Evolutionary conservation across 2,113 vertebrate genomes (phyloP).

Genomic region (Chloebia gouldiae): DNA sequence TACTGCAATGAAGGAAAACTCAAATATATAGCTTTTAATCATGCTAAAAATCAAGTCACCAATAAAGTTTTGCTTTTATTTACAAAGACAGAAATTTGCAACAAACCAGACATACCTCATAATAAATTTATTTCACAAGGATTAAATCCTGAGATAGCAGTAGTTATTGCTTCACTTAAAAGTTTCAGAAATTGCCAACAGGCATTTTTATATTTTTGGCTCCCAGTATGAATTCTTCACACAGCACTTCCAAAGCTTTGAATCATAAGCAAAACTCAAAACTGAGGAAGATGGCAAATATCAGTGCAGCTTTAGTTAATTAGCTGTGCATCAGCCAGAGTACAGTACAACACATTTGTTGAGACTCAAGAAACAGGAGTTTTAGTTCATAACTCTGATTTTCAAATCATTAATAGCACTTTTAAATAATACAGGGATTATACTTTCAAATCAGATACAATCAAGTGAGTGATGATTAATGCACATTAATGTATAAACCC

Average conservation of each 20-base stretch:
- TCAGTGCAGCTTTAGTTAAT: slow-evolving; percentile 6
- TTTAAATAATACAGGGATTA: neutral
- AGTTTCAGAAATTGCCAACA: neutral
- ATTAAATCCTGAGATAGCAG: slow-evolving; percentile 42
- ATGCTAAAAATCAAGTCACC: slow-evolving; percentile 16
- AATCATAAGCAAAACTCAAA: neutral
- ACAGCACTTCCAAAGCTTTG: neutral
- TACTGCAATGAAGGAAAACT: neutral
- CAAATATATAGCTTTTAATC: neutral
- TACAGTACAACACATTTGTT: neutral
- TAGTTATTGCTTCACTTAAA: slow-evolving; percentile 10
- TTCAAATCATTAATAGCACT: neutral
- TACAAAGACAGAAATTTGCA: slow-evolving; percentile 52
- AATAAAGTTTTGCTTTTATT: slow-evolving; percentile 34
- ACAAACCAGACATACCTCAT: neutral
- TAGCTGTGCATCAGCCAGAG: slow-evolving; percentile 8
- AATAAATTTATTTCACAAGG: slow-evolving; percentile 4
- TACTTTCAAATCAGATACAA: neutral
- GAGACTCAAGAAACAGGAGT: neutral
- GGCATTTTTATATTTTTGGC: neutral
- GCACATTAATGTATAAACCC: neutral
- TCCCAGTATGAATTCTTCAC: neutral
- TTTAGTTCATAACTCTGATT: neutral
- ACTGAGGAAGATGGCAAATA: neutral
- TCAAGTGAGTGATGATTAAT: neutral